These are phyloP conservation scores for Mastomys coucha DNA, from an alignment of 2,113 vertebrate species.

Conservation along the genomic window DNA sequence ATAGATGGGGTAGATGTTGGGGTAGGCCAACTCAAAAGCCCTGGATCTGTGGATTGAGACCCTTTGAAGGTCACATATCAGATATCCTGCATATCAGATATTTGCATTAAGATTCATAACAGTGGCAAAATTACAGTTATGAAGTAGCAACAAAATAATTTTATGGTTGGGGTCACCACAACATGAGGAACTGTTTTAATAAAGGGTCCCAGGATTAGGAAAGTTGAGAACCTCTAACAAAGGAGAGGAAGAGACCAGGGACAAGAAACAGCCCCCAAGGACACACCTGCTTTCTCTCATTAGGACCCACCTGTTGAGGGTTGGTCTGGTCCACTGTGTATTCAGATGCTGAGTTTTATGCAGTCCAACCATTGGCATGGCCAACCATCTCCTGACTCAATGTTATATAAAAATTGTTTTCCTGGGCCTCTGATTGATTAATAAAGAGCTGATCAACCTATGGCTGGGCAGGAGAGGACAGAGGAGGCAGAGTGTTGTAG, in stretches of 20 bases:
- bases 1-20: neutral
- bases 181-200: neutral
- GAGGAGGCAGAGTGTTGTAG: no score
- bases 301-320: neutral
- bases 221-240: neutral
- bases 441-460: no score
- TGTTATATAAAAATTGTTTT: no score
- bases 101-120: neutral
- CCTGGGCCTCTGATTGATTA: no score
- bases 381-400: no score
- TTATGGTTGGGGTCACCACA: neutral
- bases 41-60: neutral
- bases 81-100: neutral
- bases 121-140: neutral
- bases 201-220: neutral
- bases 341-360: no score
- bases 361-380: no score
- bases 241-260: neutral
- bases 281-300: neutral
- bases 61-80: neutral
- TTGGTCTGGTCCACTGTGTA: no score
- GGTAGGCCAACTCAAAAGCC: neutral
- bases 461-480: no score
- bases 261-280: neutral
- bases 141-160: neutral